Base-by-base conservation (phyloP, 1,140 invertebrate genomes). In the Lordiphosa collinella region DNA sequence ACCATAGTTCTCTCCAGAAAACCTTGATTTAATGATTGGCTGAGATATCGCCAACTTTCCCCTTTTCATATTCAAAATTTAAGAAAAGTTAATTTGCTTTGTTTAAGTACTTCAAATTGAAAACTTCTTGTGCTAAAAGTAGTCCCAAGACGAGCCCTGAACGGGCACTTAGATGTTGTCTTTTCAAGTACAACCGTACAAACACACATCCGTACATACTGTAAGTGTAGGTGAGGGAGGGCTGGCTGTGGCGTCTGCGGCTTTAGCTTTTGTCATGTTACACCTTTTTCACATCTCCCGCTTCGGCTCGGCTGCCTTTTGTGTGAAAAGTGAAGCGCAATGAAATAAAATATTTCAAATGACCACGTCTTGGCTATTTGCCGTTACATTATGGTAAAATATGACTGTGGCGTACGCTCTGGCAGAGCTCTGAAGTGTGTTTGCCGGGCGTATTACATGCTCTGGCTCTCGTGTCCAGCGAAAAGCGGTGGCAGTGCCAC, bases 311-410 rank as follows among this genome's bases (percentile, higher is more conserved):
- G 57, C 37, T 55, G 56, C 13, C 52, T 56, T 38, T 50, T 48
- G 51, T 65, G 61, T 69, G 66, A 65, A 69, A 69, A 69, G 55
- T 67, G 55, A 71, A 82, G 76, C 67, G 62, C 71, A 82, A 76
- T 82, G 63, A 80, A 79, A 75, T 79, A 80, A 82, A 82, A 82
- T 82, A 82, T 76, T 82, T 84, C 49, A 72, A 84, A 82, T 82
- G 76, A 82, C 76, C 76, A 82, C 78, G 78, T 76, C 78, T 84
- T 82, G 71, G 76, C 76, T 72, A 82, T 82, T 84, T 82, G 68
- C 76, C 78, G 76, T 82, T 84, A 82, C 76, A 82, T 82, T 82
- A 82, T 82, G 72, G 67, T 82, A 84, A 82, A 82, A 84, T 82
- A 82, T 82, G 59, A 48, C 72, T 62, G 50, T 64, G 59, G 54